Evolutionary conservation across 1,140 invertebrate genomes (phyloP), one percentile per base, ranked within the genome.

Genomic region (Drosophila navojoa): DNA sequence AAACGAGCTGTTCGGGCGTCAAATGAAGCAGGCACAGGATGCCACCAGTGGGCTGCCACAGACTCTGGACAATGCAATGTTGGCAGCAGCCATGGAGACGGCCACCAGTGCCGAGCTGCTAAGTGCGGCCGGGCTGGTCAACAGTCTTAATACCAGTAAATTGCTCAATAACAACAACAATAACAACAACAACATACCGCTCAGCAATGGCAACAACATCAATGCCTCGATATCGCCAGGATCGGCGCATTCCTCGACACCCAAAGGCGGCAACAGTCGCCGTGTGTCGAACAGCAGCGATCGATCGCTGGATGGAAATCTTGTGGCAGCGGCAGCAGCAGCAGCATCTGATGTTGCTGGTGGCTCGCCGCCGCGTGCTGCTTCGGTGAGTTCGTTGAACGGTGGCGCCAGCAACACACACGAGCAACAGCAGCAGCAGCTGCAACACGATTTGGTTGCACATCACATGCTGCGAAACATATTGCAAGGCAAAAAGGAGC

Each of bases 391-490:
- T 35, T 89, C 85, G n/a, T 22, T 90, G 15, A 90, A 90, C 38
- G 85, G 85, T 2, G 79, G 84, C 3, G 89, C 73, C 50, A 89
- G 47, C 64, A 92, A 75, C 91, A 93, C 77, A 89, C 49, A 47
- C 5, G 75, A 76, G 62, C 58, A 38, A 38, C 62, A 72, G 16
- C 57, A 77, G 5, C 76, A 77, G 9, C 62, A 72, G 22, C 57
- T 93, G 93, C 79, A 90, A 66, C 92, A 94, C 81, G 94, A 95
- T 19, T 95, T 96, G 79, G 94, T 96, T 78, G 96, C 95, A 52
- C 95, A 97, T 92, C 95, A 96, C 91, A 96, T 97, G 94, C 93
- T 97, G 59, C 94, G 96, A 38, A 96, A 97, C 80, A 97, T 97
- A 82, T 93, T 97, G 53, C 96, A 97, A 91, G 96, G 95, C 45